Evolutionary conservation across 2,888 invertebrate species (phyloP).

Genomic region (Brenthis ino): DNA sequence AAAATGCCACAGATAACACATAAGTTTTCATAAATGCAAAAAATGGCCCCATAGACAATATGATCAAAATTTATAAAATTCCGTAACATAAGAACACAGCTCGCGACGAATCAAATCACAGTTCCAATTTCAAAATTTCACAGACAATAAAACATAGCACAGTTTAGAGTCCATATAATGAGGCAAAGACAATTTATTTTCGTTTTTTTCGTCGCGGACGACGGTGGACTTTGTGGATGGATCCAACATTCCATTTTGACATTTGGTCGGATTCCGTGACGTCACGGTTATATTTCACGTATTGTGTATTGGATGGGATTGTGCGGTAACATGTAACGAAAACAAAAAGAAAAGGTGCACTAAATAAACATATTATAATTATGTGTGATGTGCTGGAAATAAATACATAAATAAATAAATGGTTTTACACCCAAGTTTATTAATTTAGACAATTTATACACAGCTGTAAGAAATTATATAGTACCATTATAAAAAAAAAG

Average conservation of each 20-base stretch:
- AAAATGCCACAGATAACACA: slow-evolving; percentile 60
- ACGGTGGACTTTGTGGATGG: slow-evolving; percentile 79
- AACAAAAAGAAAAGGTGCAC: slow-evolving; percentile 81
- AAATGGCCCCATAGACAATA: slow-evolving; percentile 42
- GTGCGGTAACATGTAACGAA: slow-evolving; percentile 81
- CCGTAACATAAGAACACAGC: slow-evolving; percentile 41
- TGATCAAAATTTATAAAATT: slow-evolving; percentile 25
- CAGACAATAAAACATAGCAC: slow-evolving; percentile 43
- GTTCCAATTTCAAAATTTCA: slow-evolving; percentile 63
- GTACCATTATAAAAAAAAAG: background rate
- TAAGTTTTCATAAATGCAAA: slow-evolving; percentile 47
- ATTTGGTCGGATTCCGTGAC: slow-evolving; percentile 51
- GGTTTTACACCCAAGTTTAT: background rate
- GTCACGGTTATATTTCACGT: slow-evolving; percentile 54
- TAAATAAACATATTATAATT: slow-evolving; percentile 74
- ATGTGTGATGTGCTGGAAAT: slow-evolving; percentile 33
- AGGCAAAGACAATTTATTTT: slow-evolving; percentile 60
- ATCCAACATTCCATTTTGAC: slow-evolving; percentile 71
- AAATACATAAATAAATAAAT: slow-evolving; percentile 16
- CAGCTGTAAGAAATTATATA: background rate
- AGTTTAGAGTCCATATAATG: slow-evolving; percentile 51
- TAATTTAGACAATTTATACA: background rate
- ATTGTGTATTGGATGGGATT: slow-evolving; percentile 74
- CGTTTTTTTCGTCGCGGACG: slow-evolving; percentile 82
- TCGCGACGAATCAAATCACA: slow-evolving; percentile 62